phyloP scores from a whole-genome alignment of 2,113 vertebrate genomes.

The Ameiurus melas region DNA sequence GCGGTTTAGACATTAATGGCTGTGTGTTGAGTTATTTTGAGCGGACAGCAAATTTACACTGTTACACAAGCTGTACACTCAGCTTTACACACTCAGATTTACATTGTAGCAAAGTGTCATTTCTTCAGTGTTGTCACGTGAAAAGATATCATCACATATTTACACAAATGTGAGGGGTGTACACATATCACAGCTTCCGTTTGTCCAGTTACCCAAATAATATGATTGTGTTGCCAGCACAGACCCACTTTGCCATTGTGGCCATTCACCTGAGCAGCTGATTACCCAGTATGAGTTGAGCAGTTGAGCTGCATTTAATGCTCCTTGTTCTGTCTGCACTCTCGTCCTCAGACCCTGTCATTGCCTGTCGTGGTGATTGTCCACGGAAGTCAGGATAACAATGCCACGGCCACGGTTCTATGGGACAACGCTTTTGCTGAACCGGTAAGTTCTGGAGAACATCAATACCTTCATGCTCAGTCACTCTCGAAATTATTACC shows the following conservation, averaged over 20 bases:
- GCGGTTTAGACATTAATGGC: too few relatives aligned
- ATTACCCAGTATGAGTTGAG: background rate
- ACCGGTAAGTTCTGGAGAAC: slow-evolving; percentile 78
- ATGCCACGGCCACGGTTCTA: slow-evolving; percentile 93
- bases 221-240: background rate
- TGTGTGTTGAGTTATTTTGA: too few relatives aligned
- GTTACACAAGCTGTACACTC: too few relatives aligned
- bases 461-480: background rate
- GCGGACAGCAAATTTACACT: too few relatives aligned
- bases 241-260: background rate
- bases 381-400: slow-evolving; percentile 97
- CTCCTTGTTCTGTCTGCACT: background rate
- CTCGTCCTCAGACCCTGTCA: slow-evolving; percentile 82
- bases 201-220: background rate
- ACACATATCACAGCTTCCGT: too few relatives aligned
- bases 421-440: slow-evolving; percentile 98
- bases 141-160: too few relatives aligned
- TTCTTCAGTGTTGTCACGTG: too few relatives aligned
- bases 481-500: background rate
- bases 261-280: background rate
- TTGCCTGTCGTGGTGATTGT: slow-evolving; percentile 97
- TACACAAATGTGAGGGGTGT: too few relatives aligned
- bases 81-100: too few relatives aligned
- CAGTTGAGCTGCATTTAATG: background rate
- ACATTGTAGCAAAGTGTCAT: too few relatives aligned